Evolutionary conservation across 2,113 vertebrate species (phyloP).

Genomic region (Pseudorhombus dupliciocellatus): DNA sequence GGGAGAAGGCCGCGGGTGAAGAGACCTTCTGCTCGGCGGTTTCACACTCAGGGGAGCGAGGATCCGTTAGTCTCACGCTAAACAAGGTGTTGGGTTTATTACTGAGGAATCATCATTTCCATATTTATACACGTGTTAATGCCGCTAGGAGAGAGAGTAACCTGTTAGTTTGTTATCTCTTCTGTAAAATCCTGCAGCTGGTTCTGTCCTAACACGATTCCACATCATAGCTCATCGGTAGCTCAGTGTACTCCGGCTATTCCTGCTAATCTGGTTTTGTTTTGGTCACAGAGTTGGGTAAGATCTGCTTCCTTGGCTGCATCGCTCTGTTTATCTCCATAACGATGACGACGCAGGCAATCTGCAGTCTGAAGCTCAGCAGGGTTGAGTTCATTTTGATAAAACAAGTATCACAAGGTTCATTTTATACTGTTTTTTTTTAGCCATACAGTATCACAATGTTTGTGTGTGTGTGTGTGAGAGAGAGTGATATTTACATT

Average conservation of each 20-base stretch:
- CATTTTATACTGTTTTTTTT: constrained; percentile 32
- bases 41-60: neutral
- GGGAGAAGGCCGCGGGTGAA: constrained; percentile 85
- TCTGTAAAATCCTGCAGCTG: constrained; percentile 1
- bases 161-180: neutral
- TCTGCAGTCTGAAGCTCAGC: constrained; percentile 19
- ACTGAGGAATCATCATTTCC: neutral
- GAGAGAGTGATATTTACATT: no score
- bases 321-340: neutral
- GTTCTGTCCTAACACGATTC: neutral
- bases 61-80: neutral
- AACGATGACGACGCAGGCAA: constrained; percentile 16
- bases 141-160: neutral
- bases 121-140: neutral
- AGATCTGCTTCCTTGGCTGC: neutral
- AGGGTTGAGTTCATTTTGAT: neutral
- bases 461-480: constrained; percentile 4
- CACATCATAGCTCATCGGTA: neutral
- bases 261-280: constrained; percentile 6
- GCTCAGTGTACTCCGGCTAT: constrained; percentile 3
- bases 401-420: constrained; percentile 1
- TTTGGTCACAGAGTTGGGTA: neutral
- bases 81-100: neutral
- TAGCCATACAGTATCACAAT: constrained; percentile 4
- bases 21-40: neutral